Evolutionary conservation across 2,888 invertebrate species (phyloP).

Genomic region (Pandemis cinnamomeana): DNA sequence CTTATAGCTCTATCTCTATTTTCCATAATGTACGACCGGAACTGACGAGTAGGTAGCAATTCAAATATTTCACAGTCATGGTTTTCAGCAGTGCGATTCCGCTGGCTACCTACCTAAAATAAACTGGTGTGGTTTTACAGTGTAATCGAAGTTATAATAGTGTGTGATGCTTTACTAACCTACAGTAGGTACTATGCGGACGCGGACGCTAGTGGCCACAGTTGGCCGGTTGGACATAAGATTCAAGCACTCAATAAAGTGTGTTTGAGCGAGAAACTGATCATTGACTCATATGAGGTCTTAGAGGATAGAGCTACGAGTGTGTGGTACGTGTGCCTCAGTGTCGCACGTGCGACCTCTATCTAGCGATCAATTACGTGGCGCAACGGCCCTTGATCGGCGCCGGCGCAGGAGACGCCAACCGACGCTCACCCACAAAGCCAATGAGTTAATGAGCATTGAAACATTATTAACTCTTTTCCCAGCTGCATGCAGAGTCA

Average conservation of each 20-base stretch:
- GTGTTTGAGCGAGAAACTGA: not conserved
- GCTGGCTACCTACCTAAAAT: no score
- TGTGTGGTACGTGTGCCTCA: not conserved
- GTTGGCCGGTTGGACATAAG: no score
- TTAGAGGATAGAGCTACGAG: not conserved
- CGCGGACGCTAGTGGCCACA: no score
- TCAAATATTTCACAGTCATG: no score
- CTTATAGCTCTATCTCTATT: not conserved
- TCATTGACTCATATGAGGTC: not conserved
- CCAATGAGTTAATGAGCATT: not conserved
- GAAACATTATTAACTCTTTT: not conserved
- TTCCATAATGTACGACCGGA: no score
- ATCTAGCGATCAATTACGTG: conserved; percentile 9
- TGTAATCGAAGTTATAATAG: no score
- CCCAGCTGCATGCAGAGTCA: not conserved
- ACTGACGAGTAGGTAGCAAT: no score
- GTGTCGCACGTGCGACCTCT: conserved; percentile 1
- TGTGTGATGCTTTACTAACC: no score
- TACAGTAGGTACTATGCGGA: no score
- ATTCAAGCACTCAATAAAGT: not conserved
- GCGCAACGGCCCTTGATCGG: conserved; percentile 28
- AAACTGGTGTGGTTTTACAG: no score
- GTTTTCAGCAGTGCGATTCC: no score
- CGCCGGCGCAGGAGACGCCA: conserved; percentile 16
- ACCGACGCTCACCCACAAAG: not conserved